Evolutionary conservation across 2,888 invertebrate genomes (phyloP), one percentile per base, ranked within the genome.

Genomic region (Drosophila vallismaia): DNA sequence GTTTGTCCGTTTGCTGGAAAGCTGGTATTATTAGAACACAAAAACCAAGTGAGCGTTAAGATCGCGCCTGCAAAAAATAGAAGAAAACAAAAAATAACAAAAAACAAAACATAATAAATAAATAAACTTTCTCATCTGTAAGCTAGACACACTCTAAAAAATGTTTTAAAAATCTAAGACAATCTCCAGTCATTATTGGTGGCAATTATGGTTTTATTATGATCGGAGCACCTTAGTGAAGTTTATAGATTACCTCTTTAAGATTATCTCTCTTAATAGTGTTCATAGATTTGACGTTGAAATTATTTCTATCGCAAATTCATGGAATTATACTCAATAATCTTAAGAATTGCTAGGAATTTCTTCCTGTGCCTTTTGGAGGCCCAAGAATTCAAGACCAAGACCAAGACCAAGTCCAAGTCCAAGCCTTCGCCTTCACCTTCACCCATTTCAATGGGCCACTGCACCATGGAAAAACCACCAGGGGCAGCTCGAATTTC

Each of bases 1-100:
- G 72, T 63, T 69, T 48, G 73, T 50, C 50, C 48, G 44, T 63
- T 66, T 70, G 63, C 49, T 59, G 9, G 31, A 53, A 53, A 49
- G 72, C 33, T 62, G 53, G 66, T 85, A 74, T 82, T 82, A 87
- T 85, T 87, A 82, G 82, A 82, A 82, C 82, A 81, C 82, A 82
- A 74, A 82, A 87, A 62, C 85, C 82, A 82, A 87, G 82, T 87
- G 76, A 82, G 82, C 82, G 82, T 86, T 87, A 82, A 82, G 87
- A 86, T 82, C 76, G 72, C 69, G 59, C 59, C 56, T 57, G 26
- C 63, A 62, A 50, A 63, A 63, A 70, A 44, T 36, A 31, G 44
- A 62, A 64, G 59, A 33, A 45, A 33, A 40, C 28, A 56, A 68
- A 57, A 52, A 56, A 36, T 36, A 36, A 12, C n/a, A 42, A 58